phyloP scores from a whole-genome alignment of 2,888 invertebrate genomes.

The Epirrhoe alternata region DNA sequence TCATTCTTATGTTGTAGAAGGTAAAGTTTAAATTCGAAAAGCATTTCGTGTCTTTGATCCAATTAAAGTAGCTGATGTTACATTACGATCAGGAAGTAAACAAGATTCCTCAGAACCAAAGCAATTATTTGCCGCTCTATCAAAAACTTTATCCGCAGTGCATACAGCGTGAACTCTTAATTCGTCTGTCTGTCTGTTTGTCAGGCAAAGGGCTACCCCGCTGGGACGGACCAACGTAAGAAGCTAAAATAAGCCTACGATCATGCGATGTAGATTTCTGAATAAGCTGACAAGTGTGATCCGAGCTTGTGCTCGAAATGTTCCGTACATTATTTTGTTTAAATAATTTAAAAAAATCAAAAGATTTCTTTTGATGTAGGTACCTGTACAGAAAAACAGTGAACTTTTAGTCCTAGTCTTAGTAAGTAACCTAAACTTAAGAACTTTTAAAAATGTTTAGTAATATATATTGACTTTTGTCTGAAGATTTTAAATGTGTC shows the following conservation, averaged over 20 bases:
- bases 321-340: not conserved
- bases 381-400: no score
- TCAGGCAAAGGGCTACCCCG: slow-evolving; percentile 54
- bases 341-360: not conserved
- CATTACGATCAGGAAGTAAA: not conserved
- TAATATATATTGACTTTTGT: no score
- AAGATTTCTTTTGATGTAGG: no score
- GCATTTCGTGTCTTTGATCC: no score
- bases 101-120: not conserved
- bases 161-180: slow-evolving; percentile 53
- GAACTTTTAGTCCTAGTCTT: no score
- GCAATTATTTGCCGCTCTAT: slow-evolving; percentile 8
- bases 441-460: no score
- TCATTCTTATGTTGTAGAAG: no score
- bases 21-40: no score
- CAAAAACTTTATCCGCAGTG: slow-evolving; percentile 22
- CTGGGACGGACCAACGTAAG: slow-evolving; percentile 47
- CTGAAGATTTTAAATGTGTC: no score
- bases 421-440: no score
- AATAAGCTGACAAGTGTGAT: not conserved
- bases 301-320: no score
- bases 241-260: not conserved
- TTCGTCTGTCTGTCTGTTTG: slow-evolving; percentile 55
- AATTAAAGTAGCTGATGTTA: not conserved
- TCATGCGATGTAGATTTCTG: not conserved